Base-by-base conservation (phyloP, 2,888 invertebrate species). In the Nomada hirtipes region DNA sequence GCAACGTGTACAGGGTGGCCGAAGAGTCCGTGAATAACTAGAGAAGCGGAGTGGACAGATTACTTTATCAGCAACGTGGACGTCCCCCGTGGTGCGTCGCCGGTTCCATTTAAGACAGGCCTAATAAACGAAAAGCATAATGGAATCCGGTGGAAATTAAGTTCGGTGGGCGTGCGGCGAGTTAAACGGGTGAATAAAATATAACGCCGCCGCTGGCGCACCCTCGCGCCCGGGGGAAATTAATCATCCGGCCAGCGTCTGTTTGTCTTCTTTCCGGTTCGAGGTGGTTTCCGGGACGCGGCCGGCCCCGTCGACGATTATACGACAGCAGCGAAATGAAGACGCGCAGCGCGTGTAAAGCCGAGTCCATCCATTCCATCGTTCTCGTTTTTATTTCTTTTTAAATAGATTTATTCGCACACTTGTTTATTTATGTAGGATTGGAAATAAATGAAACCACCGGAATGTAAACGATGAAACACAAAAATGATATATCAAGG, bases 161-260 rank as follows among this genome's bases (percentile, higher is more conserved):
- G 90, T 91, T 89, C 18, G 69, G 57, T 85, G 23, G 73, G 85
- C 84, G 86, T 67, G 85, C 77, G 83, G 83, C 83, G 85, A 86
- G 87, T 87, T 90, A 89, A 52, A 89, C 87, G 89, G 79, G 79
- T 76, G 82, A 86, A 89, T 91, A 86, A 90, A 91, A 89, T 90
- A 91, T 90, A 88, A 36, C 91, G 57, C 68, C 78, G 64, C 36
- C 80, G 69, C 76, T 4, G 65, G 64, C 59, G 59, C 67, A 36
- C 75, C 65, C 76, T 69, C 76, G 77, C 78, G 86, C 84, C 78
- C 81, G 44, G 81, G 36, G 86, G 83, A 89, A 91, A 91, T 91
- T 90, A 90, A 88, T 90, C 89, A 89, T 86, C 83, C 79, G 44
- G 71, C 74, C 76, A 26, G 53, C 44, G 63, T 42, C 79, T 89